phyloP scores from a whole-genome alignment of 2,888 invertebrate genomes.

The Troides helena region DNA sequence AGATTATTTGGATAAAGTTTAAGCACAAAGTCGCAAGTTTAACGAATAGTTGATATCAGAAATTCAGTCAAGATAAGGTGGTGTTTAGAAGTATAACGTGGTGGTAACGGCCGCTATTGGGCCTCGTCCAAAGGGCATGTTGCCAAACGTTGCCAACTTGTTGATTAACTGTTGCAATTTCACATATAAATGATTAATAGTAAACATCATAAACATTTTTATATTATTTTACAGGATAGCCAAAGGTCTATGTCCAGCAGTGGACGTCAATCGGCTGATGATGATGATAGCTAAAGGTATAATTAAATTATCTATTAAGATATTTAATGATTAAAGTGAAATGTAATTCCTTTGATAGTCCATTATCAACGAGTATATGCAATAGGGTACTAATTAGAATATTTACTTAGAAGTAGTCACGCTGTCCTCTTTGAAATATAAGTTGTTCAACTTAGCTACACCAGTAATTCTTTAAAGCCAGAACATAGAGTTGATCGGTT shows the following conservation, averaged over 20 bases:
- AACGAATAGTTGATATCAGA: constrained; percentile 39
- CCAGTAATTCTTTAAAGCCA: too few species aligned
- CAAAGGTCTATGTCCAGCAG: not conserved
- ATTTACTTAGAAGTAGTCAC: too few species aligned
- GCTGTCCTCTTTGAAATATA: too few species aligned
- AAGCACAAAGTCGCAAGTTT: not conserved
- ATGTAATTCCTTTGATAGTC: not conserved
- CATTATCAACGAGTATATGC: too few species aligned
- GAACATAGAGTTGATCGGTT: too few species aligned
- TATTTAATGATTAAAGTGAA: not conserved
- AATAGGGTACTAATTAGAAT: too few species aligned
- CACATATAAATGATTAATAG: not conserved
- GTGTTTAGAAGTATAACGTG: constrained; percentile 47
- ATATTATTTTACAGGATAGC: not conserved
- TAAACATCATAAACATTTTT: not conserved
- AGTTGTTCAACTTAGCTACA: too few species aligned
- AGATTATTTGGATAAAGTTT: too few species aligned
- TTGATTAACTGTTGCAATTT: constrained; percentile 45
- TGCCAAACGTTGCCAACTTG: constrained; percentile 64
- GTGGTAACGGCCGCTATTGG: constrained; percentile 57
- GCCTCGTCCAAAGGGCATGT: constrained; percentile 59
- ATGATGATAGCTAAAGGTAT: not conserved
- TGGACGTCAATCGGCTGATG: too few species aligned
- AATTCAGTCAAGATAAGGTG: constrained; percentile 49
- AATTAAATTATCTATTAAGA: not conserved